Evolutionary conservation across 1,140 invertebrate genomes (phyloP).

Genomic region (Latrodectus geometricus): DNA sequence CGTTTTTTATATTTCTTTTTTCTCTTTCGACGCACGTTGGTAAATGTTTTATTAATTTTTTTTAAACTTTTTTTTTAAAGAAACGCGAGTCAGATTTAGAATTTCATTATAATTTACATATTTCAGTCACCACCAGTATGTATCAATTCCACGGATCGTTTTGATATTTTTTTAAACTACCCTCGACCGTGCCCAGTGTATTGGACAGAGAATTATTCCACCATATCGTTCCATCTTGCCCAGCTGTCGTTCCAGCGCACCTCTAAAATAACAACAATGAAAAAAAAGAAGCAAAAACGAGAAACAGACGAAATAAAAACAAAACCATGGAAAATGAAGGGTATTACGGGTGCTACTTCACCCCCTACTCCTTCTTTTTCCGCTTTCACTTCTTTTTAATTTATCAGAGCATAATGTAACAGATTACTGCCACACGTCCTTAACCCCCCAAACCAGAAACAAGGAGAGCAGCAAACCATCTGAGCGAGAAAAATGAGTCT

Average conservation of each 20-base stretch:
- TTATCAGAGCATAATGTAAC: conserved; percentile 47
- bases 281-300: conserved; percentile 37
- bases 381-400: conserved; percentile 40
- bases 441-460: conserved; percentile 49
- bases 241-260: conserved; percentile 43
- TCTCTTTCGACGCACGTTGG: too few relatives aligned
- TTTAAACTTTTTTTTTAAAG: too few relatives aligned
- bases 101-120: too few relatives aligned
- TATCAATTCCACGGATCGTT: too few relatives aligned
- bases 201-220: conserved; percentile 43
- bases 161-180: too few relatives aligned
- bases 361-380: neutral
- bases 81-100: too few relatives aligned
- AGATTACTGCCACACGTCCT: conserved; percentile 47
- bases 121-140: too few relatives aligned
- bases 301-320: neutral
- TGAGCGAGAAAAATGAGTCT: conserved; percentile 52
- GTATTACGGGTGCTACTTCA: neutral
- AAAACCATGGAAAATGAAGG: conserved; percentile 36
- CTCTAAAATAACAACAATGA: neutral
- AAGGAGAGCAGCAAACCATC: conserved; percentile 42
- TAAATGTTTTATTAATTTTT: too few relatives aligned
- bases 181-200: neutral
- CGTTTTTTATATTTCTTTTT: too few relatives aligned
- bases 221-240: conserved; percentile 47